phyloP scores from a whole-genome alignment of 92 coral and sea anemone genomes.

The Actinostola sp. region DNA sequence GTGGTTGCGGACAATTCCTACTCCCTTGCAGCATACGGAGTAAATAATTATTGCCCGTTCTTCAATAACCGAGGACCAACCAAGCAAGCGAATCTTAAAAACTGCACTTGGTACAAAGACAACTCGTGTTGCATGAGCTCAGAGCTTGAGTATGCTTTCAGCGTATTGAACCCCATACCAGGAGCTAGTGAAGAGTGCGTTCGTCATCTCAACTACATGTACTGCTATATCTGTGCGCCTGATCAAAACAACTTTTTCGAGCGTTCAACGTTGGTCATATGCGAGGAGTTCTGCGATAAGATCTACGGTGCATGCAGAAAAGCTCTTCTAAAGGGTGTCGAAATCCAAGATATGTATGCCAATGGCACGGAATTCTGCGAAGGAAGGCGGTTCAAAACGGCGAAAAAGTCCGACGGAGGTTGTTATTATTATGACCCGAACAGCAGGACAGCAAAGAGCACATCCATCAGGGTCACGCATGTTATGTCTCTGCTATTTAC shows the following conservation, averaged over 20 bases:
- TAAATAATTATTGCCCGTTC: constrained; percentile 86
- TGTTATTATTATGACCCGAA: constrained; percentile 70
- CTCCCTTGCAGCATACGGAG: background rate
- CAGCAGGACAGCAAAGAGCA: constrained; percentile 13
- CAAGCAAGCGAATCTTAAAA: constrained; percentile 71
- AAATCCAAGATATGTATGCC: constrained; percentile 51
- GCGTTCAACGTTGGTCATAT: constrained; percentile 76
- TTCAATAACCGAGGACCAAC: constrained; percentile 94
- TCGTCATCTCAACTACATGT: constrained; percentile 71
- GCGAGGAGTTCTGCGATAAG: constrained; percentile 87
- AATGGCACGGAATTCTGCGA: constrained; percentile 83
- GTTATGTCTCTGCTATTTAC: background rate
- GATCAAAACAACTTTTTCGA: constrained; percentile 86
- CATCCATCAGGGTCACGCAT: constrained; percentile 7
- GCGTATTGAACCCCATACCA: constrained; percentile 68
- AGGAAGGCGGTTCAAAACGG: constrained; percentile 74
- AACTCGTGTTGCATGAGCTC: constrained; percentile 88
- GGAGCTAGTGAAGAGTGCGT: constrained; percentile 70
- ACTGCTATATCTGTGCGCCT: constrained; percentile 98
- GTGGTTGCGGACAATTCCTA: background rate
- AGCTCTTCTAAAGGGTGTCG: constrained; percentile 74
- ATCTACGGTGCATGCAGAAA: constrained; percentile 74
- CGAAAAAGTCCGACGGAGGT: constrained; percentile 38
- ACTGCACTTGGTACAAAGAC: constrained; percentile 95
- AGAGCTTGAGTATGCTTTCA: constrained; percentile 77